Evolutionary conservation across 2,113 vertebrate genomes (phyloP), one percentile per base, ranked within the genome.

Genomic region (Acanthochromis polyacanthus): DNA sequence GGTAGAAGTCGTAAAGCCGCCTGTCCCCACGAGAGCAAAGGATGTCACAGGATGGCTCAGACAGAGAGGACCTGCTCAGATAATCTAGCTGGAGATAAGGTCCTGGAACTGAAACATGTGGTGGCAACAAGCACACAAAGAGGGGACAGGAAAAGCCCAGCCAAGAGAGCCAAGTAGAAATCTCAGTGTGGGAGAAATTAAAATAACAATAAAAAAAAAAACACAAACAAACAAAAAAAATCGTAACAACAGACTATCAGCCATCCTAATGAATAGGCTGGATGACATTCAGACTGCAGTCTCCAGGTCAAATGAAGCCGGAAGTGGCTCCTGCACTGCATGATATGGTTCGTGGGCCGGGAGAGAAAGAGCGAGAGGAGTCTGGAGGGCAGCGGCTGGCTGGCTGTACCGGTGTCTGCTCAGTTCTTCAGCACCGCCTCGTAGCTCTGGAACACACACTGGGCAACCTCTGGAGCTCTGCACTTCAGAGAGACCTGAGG

Each of bases 371-470:
- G 48, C 25, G 38, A 14, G 12, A 59, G 48, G 50, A 16, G 59
- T 12, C 58, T 16, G 63, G 40, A 56, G 63, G 81, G 79, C 57
- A 40, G 82, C 23, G 8, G 75, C 77, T 10, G 38, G 71, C 66
- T 50, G n/a, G 40, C 51, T 7, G 50, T 12, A 4, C 8, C 1
- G 55, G 11, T 3, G 28, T 52, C 40, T 59, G 30, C 71, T 99
- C 91, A 99, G 93, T 98, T 99, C 95, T 97, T 98, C 94, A 99
- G 94, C 86, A 97, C 95, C 5, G 95, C 93, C 89, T 99, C 97
- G 0, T 97, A 97, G 91, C 96, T 96, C 92, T 98, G 97, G 95
- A 93, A 96, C 71, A 99, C 78, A 8, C 95, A 96, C 91, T 96
- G 97, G 73, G 95, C 95, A 52, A 99, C 97, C 83, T 99, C 98